Percentiles rank a stretch among this genome's conserved stretches.
Conservation (phyloP, 1,140 invertebrate species). For the Drosophila nikananu region DNA sequence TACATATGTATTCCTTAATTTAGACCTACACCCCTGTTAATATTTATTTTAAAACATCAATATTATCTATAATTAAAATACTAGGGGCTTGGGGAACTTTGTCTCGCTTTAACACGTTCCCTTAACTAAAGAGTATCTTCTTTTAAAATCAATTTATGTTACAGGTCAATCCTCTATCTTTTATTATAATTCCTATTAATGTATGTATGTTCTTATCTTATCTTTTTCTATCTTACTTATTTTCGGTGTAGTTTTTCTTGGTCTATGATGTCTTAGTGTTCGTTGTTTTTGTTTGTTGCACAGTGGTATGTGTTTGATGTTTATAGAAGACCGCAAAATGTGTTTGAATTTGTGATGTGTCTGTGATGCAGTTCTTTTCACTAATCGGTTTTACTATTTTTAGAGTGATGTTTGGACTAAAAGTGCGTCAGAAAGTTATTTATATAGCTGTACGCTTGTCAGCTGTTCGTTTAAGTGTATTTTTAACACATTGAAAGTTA, state of each 20-base stretch:
- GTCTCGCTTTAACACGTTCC: neutral
- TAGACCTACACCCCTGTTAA: neutral
- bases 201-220: conserved; percentile 1
- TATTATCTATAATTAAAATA: too few species aligned
- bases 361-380: conserved; percentile 32
- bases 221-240: neutral
- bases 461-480: conserved; percentile 8
- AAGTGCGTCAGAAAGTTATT: conserved; percentile 25
- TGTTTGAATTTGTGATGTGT: conserved; percentile 16
- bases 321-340: neutral
- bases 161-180: neutral
- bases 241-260: conserved; percentile 21
- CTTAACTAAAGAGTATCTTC: neutral
- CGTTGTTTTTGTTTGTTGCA: conserved; percentile 33
- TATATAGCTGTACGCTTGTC: neutral
- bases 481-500: neutral
- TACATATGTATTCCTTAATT: neutral
- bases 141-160: neutral
- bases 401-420: conserved; percentile 11
- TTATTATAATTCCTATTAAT: neutral
- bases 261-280: conserved; percentile 21
- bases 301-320: conserved; percentile 51
- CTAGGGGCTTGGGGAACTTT: too few species aligned
- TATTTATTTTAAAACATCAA: neutral
- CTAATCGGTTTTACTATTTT: conserved; percentile 25